Conservation (phyloP, 2,888 invertebrate species). For the Caenorhabditis sp. region DNA sequence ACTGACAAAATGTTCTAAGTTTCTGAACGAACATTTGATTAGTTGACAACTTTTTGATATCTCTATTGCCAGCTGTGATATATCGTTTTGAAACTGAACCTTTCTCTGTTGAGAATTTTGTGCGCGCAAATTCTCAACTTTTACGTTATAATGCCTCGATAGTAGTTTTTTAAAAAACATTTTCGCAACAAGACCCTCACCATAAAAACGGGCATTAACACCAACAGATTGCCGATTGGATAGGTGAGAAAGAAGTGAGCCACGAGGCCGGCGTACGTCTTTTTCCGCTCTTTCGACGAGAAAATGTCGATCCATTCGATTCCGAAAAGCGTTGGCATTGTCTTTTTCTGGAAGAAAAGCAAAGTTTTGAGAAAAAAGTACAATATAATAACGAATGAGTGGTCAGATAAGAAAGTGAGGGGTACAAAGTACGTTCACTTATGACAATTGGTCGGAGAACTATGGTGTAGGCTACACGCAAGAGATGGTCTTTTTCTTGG, state of each 20-base stretch:
- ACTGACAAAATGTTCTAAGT: no score
- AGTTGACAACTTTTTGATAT: no score
- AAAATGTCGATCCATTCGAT: conserved; percentile 48
- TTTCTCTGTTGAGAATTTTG: no score
- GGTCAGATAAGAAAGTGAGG: no score
- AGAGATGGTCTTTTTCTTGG: no score
- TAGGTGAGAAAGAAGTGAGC: conserved; percentile 53
- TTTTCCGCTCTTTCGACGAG: conserved; percentile 29
- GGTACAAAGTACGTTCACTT: not conserved
- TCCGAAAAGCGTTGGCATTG: conserved; percentile 39
- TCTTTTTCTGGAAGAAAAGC: not conserved
- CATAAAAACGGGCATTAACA: conserved; percentile 43
- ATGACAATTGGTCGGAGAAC: not conserved
- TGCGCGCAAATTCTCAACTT: no score
- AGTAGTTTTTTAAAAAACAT: not conserved
- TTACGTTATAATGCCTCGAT: no score
- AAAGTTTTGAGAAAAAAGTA: not conserved
- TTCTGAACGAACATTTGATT: no score
- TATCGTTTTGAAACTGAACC: no score
- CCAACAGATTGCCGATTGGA: conserved; percentile 37
- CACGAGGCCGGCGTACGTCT: conserved; percentile 33
- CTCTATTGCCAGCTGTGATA: no score
- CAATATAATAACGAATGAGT: not conserved
- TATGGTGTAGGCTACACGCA: not conserved
- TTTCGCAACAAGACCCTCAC: no score